A percentile compares a stretch with the other conserved stretches of the same genome.
Evolutionary conservation across 1,140 invertebrate genomes (phyloP).

Genomic region (fruit fly (Drosophila melanogaster)): Release_6_plus_ISO1_MT NT_037436.4:2964501-2965000

Average conservation of each 20-base stretch:
- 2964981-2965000: neutral
- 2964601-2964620: too few species aligned
- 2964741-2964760: slow-evolving; percentile 36
- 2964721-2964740: slow-evolving; percentile 22
- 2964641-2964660: neutral
- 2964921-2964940: slow-evolving; percentile 55
- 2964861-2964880: slow-evolving; percentile 20
- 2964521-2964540: neutral
- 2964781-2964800: slow-evolving; percentile 37
- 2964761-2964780: slow-evolving; percentile 31
- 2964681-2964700: neutral
- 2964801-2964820: slow-evolving; percentile 21
- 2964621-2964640: neutral
- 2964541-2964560: too few species aligned
- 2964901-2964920: slow-evolving; percentile 54
- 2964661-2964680: slow-evolving; percentile 2
- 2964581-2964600: too few species aligned
- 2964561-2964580: neutral
- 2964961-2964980: neutral
- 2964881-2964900: slow-evolving; percentile 4
- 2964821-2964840: neutral
- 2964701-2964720: neutral
- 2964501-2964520: slow-evolving; percentile 15
- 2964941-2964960: slow-evolving; percentile 12
- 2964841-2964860: slow-evolving; percentile 12